phyloP scores from a whole-genome alignment of 2,888 invertebrate species.

The Trissolcus brochymenae region DNA sequence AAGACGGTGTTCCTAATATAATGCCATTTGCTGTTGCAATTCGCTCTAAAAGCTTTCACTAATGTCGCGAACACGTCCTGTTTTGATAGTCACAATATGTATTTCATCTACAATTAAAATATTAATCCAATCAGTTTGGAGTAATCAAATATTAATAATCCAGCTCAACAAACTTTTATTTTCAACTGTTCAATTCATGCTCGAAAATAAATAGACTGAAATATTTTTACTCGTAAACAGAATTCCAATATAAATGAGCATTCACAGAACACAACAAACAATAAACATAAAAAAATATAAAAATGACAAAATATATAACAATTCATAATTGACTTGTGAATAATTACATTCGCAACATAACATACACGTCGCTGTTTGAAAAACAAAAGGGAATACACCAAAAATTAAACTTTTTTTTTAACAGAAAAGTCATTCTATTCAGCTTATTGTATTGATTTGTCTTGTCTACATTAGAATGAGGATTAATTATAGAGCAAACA shows the following conservation, averaged over 20 bases:
- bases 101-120: not conserved
- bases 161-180: not conserved
- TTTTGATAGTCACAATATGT: not conserved
- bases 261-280: no score
- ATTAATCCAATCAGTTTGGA: not conserved
- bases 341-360: no score
- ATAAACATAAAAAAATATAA: no score
- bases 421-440: no score
- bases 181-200: not conserved
- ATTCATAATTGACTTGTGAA: no score
- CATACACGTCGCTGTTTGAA: no score
- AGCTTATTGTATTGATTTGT: no score
- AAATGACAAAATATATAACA: no score
- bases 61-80: not conserved
- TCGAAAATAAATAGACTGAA: not conserved
- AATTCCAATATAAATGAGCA: not conserved
- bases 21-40: constrained; percentile 3
- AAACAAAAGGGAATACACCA: no score
- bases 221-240: not conserved
- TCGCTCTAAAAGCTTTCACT: constrained; percentile 2
- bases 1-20: constrained; percentile 5
- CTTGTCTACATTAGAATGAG: no score
- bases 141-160: not conserved
- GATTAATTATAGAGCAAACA: no score
- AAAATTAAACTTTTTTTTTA: no score